phyloP scores from a whole-genome alignment of 2,888 invertebrate genomes.

The Dioctria linearis region DNA sequence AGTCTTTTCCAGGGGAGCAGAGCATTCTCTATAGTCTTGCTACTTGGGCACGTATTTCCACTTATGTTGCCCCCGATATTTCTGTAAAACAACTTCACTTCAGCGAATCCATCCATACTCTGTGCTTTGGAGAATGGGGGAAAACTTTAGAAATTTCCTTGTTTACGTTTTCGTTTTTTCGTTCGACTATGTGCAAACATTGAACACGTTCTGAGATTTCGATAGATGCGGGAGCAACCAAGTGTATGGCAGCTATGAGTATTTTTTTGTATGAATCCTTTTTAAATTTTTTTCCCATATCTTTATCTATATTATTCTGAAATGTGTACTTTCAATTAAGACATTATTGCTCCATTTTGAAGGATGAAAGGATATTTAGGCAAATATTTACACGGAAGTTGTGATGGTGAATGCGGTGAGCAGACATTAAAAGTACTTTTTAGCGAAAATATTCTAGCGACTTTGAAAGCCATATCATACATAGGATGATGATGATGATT shows the following conservation, averaged over 20 bases:
- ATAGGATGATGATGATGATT: neutral
- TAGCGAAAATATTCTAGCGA: neutral
- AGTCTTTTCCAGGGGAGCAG: slow-evolving; percentile 7
- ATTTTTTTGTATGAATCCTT: slow-evolving; percentile 26
- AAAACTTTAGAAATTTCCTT: slow-evolving; percentile 39
- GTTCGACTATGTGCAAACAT: slow-evolving; percentile 27
- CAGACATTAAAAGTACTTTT: slow-evolving; percentile 6
- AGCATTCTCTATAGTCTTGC: slow-evolving; percentile 1
- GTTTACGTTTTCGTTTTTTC: slow-evolving; percentile 35
- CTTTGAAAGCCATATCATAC: neutral
- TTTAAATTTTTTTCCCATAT: neutral
- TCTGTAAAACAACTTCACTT: slow-evolving; percentile 31
- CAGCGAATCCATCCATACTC: neutral
- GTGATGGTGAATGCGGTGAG: slow-evolving; percentile 1
- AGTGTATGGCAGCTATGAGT: slow-evolving; percentile 14
- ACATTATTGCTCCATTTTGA: slow-evolving; percentile 42
- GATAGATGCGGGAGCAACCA: slow-evolving; percentile 5
- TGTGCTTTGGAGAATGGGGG: slow-evolving; percentile 24
- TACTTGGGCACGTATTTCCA: slow-evolving; percentile 46
- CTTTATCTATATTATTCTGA: neutral
- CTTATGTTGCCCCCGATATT: slow-evolving; percentile 34
- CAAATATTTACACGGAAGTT: slow-evolving; percentile 32
- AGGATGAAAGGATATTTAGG: slow-evolving; percentile 38
- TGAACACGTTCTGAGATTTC: slow-evolving; percentile 38
- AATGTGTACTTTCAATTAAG: slow-evolving; percentile 46